Percentiles rank a stretch among this genome's conserved stretches.
phyloP scores from a whole-genome alignment of 2,113 vertebrate species.

The Murina feae region DNA sequence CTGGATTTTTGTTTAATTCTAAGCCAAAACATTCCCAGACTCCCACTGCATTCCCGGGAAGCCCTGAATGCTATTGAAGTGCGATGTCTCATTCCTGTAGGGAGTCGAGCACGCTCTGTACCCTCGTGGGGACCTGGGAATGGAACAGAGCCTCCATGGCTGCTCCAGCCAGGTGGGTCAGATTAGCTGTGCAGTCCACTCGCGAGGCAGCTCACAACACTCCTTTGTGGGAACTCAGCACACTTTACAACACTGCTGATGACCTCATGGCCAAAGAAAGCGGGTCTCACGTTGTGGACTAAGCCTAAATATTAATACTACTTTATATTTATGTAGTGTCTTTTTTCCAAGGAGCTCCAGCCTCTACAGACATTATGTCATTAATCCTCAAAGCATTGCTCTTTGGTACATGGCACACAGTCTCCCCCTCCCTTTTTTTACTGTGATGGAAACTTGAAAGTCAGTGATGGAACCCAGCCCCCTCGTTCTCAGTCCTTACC shows the following conservation, averaged over 20 bases:
- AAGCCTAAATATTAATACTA: constrained; percentile 74
- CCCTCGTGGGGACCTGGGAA: not conserved
- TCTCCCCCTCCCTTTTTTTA: constrained; percentile 25
- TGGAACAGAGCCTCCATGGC: not conserved
- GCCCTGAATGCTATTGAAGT: not conserved
- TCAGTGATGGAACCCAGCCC: constrained; percentile 53
- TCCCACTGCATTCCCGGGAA: constrained; percentile 53
- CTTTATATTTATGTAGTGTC: constrained; percentile 72
- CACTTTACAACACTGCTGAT: constrained; percentile 49
- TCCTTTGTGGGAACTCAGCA: constrained; percentile 47
- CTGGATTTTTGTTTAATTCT: constrained; percentile 58
- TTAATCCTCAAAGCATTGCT: constrained; percentile 75
- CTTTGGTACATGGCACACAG: constrained; percentile 63
- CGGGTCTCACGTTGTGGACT: constrained; percentile 69
- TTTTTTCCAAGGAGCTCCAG: constrained; percentile 70
- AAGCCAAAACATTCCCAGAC: constrained; percentile 50
- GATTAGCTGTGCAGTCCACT: constrained; percentile 29
- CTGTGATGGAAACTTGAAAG: constrained; percentile 72
- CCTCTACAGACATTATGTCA: constrained; percentile 76
- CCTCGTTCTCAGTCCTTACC: constrained; percentile 29
- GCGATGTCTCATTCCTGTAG: not conserved
- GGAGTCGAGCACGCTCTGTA: not conserved
- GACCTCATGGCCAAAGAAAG: constrained; percentile 68
- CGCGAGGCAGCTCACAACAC: constrained; percentile 17
- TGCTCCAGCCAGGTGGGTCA: constrained; percentile 45